Base-by-base conservation (phyloP, 2,113 vertebrate species). In the Recurvirostra avosetta region DNA sequence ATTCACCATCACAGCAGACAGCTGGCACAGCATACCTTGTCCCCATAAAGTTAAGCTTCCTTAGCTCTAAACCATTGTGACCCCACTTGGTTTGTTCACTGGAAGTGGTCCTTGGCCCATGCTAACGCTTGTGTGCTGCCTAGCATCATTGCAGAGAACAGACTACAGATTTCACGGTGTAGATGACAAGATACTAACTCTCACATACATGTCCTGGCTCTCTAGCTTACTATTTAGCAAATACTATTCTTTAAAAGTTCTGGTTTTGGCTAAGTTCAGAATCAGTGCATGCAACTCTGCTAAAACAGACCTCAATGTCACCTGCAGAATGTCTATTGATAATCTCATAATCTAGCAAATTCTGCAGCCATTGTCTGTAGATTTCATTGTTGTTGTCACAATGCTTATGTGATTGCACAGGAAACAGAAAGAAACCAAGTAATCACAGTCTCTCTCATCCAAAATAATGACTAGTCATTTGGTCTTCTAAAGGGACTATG, bases 141-240 rank as follows among this genome's bases (percentile, higher is more conserved):
- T 63, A 62, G 18, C 8, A 38, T 19, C 23, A 5, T 27, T 45
- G 34, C 18, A 73, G 45, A 66, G 27, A 27, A 29, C 23, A 36
- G 27, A 21, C 10, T 41, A 9, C 8, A n/a, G 20, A 32, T 32
- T 68, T 36, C 25, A 26, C 26, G 2, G 5, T 25, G 14, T 8
- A 22, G 21, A 8, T 49, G 50, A 20, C n/a, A 45, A 61, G 36
- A 49, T 18, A 12, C 5, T 25, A 50, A 38, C 11, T 12, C 6
- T 21, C 22, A 15, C 0, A 0, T 8, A 34, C 3, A 5, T 0
- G 0, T 20, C 18, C 49, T 25, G 7, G 9, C 5, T 23, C 50
- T 73, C 53, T 18, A 43, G 34, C 9, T 49, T 40, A 41, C 17
- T n/a, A 26, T 15, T 20, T 23, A 34, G 20, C 13, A 68, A 73